phyloP scores from a whole-genome alignment of 2,888 invertebrate genomes.

The Conops quadrifasciatus region DNA sequence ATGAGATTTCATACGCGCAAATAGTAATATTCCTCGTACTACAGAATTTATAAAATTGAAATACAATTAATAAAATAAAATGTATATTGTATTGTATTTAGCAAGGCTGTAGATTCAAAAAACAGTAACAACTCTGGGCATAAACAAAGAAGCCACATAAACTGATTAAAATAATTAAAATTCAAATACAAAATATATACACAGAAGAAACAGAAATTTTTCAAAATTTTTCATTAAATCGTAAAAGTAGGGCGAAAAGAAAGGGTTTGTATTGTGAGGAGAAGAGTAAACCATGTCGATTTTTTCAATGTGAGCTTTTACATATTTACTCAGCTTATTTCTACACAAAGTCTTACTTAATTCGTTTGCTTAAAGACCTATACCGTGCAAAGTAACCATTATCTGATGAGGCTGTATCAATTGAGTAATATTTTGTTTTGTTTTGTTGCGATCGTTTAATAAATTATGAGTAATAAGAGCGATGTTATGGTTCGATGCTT shows the following conservation, averaged over 20 bases:
- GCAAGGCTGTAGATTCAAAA: too few relatives aligned
- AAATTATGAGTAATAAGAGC: too few relatives aligned
- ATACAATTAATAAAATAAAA: not conserved
- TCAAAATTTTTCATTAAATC: constrained; percentile 4
- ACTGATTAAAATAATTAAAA: constrained; percentile 12
- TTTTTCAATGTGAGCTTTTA: not conserved
- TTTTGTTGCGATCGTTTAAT: too few relatives aligned
- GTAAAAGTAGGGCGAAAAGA: not conserved
- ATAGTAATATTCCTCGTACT: constrained; percentile 4
- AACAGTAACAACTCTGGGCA: too few relatives aligned
- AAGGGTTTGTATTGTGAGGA: not conserved
- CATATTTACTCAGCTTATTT: not conserved
- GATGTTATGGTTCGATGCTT: too few relatives aligned
- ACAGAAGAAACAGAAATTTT: not conserved
- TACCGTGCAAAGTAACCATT: too few relatives aligned
- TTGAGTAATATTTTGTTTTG: too few relatives aligned
- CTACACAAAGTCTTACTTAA: not conserved
- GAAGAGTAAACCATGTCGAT: not conserved
- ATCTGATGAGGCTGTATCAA: too few relatives aligned
- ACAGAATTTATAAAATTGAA: not conserved
- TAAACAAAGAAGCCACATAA: too few relatives aligned
- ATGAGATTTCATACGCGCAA: constrained; percentile 20
- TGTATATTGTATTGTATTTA: too few relatives aligned
- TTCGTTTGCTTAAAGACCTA: not conserved
- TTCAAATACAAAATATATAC: constrained; percentile 20